Base-by-base conservation (phyloP, 2,888 invertebrate species). In the Fabriciana adippe region DNA sequence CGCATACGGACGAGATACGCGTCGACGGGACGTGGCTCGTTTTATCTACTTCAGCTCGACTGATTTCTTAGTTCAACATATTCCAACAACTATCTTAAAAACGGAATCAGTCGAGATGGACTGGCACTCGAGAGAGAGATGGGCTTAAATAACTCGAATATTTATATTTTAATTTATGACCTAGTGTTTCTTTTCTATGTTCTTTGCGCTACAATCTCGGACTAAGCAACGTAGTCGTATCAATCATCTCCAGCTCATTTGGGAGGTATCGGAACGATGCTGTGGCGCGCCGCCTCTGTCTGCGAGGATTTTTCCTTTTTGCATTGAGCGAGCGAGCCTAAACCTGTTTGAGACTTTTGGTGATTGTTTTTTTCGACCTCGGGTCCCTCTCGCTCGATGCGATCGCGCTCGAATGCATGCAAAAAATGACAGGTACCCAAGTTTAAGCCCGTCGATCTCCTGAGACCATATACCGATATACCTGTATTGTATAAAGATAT, bases 1-100 rank as follows among this genome's bases (percentile, higher is more conserved):
- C 90, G 91, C 92, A 88, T 81, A 83, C 90, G 86, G 87, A 86
- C 88, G 90, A 82, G 89, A 85, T 86, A 83, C 81, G 87, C 89
- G 90, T 88, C 88, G 84, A 83, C 85, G 88, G 85, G 88, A 88
- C 90, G 87, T 83, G 87, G 84, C 87, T 87, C 86, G 82, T 81
- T 79, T 59, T 55, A 67, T 78, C 78, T 69, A 78, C 76, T 73
- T 77, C 73, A 69, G 70, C 74, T 78, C 82, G 85, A 77, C 83
- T 82, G 86, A 79, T 80, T 79, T 78, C 80, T 78, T 72, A 78
- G 78, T 76, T 75, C 35, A 68, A 50, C 61, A 59, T 64, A 31
- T 26, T 50, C 16, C 31, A 35, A 57, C 26, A 21, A 67, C 64
- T 62, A 69, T 64, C 64, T 48, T 41, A 51, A 75, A 76, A 79